Evolutionary conservation across 1,140 invertebrate species (phyloP), one percentile per base, ranked within the genome.

Genomic region (Tyrophagus putrescentiae): DNA sequence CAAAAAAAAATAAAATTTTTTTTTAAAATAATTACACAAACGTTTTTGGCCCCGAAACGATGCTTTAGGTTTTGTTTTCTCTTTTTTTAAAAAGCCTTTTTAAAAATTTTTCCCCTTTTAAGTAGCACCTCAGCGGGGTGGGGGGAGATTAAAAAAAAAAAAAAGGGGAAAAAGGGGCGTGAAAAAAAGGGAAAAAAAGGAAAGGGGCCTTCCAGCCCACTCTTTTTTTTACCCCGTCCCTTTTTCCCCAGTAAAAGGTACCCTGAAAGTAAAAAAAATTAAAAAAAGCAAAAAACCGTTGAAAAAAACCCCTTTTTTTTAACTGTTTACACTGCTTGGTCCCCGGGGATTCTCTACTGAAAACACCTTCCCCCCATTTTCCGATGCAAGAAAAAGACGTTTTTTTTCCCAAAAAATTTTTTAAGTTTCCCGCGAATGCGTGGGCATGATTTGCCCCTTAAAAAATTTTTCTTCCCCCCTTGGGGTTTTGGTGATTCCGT

Each of bases 51-150:
- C 32, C 70, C 68, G 13, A 73, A 56, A 23, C 69, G 60, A 64
- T 77, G 75, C 25, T 68, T 62, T 11, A 77, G 76, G 56, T 73
- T 69, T 28, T 78, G 62, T 5, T 69, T 64, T 64, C 73, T 78
- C 1, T 70, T 36, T 34, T 71, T 70, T 60, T 79, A 77, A 65
- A 77, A 71, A 65, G 78, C 74, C 29, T 70, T 62, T 16, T 53
- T 28, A 36, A 68, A 67, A 3, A 67, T 42, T 57, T 39, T 13
- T 13, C 13, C 13, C 21, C 21, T 21, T 39, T 13, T 21, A 39
- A 39, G 13, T 21, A 39, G 21, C 36, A 39, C 36, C 13, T 13
- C 13, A 39, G 36, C 36, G 13, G 21, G 36, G 13, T 13, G 13
- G 36, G 36, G 13, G 13, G 13, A 39, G 36, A 13, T 39, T 39